These are phyloP conservation scores for Isoperla grammatica DNA, from an alignment of 2,888 invertebrate species.

Conservation along the genomic window DNA sequence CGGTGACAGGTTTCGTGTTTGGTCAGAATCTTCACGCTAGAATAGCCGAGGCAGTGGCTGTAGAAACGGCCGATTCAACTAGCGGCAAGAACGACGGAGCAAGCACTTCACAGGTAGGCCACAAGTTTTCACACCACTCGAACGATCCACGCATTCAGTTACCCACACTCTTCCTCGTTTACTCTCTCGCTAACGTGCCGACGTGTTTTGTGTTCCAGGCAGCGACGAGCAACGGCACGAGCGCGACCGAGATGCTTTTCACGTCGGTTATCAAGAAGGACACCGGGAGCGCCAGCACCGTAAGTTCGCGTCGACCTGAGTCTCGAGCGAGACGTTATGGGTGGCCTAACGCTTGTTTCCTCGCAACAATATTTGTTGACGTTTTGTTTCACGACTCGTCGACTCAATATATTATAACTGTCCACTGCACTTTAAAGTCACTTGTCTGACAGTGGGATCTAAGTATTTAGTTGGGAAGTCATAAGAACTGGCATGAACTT, in stretches of 20 bases:
- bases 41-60: slow-evolving; percentile 49
- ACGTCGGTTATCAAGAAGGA: slow-evolving; percentile 60
- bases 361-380: too few species aligned
- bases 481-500: too few species aligned
- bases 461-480: too few species aligned
- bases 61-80: slow-evolving; percentile 7
- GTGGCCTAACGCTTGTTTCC: too few species aligned
- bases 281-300: slow-evolving; percentile 42
- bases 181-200: too few species aligned
- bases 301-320: slow-evolving; percentile 37
- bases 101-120: slow-evolving; percentile 34
- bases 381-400: too few species aligned
- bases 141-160: too few species aligned
- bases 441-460: too few species aligned
- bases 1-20: slow-evolving; percentile 72
- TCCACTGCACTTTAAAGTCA: too few species aligned
- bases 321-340: not conserved
- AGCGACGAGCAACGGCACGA: slow-evolving; percentile 48
- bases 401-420: too few species aligned
- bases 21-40: slow-evolving; percentile 87
- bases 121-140: too few species aligned
- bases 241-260: slow-evolving; percentile 59
- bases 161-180: too few species aligned
- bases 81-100: not conserved
- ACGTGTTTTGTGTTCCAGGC: slow-evolving; percentile 12